A percentile compares a stretch with the other conserved stretches of the same genome.
Conservation (phyloP, 2,797 vertebrate species). For the Amniataba percoides region DNA sequence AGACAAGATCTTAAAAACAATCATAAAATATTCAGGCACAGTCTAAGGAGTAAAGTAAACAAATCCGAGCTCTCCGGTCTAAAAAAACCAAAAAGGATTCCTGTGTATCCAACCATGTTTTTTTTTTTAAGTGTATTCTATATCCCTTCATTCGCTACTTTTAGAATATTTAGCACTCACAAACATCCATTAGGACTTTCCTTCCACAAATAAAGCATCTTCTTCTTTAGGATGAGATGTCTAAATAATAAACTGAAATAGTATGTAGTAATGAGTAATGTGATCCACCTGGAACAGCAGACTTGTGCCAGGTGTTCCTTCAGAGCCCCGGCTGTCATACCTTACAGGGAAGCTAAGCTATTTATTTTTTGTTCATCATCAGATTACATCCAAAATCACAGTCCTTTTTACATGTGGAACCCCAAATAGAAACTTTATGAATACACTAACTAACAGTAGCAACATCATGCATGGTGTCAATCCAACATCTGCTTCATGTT, state of each 20-base stretch:
- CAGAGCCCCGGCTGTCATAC: slow-evolving; percentile 14
- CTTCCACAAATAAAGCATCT: not conserved
- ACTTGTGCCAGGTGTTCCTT: not conserved
- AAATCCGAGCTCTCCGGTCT: not conserved
- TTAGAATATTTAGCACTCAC: not conserved
- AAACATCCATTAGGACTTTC: not conserved
- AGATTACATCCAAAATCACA: not conserved
- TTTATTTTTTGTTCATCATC: not conserved
- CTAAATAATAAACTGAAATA: not conserved
- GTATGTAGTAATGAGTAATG: not conserved
- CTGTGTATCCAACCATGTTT: not conserved
- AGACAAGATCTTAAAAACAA: slow-evolving; percentile 41
- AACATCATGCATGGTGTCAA: slow-evolving; percentile 15
- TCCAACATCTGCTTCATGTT: not conserved
- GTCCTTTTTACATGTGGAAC: not conserved
- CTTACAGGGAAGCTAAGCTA: not conserved
- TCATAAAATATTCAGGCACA: slow-evolving; percentile 45
- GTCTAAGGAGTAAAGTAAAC: slow-evolving; percentile 36
- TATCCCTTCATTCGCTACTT: not conserved
- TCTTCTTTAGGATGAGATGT: not conserved
- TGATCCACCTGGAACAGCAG: slow-evolving; percentile 1
- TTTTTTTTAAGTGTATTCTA: not conserved
- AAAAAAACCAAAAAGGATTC: not conserved
- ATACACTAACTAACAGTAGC: slow-evolving; percentile 25
- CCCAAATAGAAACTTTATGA: not conserved